A percentile compares a stretch with the other conserved stretches of the same genome.
These are phyloP conservation scores for Baccha elongata DNA, from an alignment of 2,888 invertebrate species.

Conservation along the genomic window DNA sequence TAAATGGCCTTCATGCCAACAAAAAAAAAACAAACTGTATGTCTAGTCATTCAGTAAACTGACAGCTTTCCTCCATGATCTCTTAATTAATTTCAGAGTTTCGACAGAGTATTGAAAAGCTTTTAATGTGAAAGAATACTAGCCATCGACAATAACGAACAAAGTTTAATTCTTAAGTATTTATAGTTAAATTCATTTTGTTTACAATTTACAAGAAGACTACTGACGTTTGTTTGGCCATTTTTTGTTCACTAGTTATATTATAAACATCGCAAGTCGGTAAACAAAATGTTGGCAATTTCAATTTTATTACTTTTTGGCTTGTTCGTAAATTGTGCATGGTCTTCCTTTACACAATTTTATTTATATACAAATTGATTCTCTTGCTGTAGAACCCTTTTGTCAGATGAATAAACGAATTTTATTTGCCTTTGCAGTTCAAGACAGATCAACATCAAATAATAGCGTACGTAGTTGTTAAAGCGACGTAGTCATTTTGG, in stretches of 20 bases:
- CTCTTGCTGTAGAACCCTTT: slow-evolving; percentile 9
- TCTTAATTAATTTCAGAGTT: background rate
- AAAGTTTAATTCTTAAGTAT: background rate
- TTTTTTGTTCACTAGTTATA: background rate
- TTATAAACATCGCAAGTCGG: background rate
- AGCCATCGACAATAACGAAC: background rate
- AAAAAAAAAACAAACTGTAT: background rate
- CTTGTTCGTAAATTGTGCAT: background rate
- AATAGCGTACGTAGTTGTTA: slow-evolving; percentile 37
- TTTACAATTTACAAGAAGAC: too few relatives aligned
- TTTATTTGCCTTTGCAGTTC: slow-evolving; percentile 47
- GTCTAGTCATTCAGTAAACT: background rate
- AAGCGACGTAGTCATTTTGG: slow-evolving; percentile 48
- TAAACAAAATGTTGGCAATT: slow-evolving; percentile 13
- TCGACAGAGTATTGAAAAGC: background rate
- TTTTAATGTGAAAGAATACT: background rate
- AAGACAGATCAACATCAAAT: slow-evolving; percentile 62
- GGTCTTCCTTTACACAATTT: background rate
- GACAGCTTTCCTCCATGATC: slow-evolving; percentile 1
- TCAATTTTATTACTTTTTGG: slow-evolving; percentile 10
- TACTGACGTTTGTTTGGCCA: background rate
- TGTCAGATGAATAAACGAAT: slow-evolving; percentile 34
- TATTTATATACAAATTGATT: slow-evolving; percentile 3
- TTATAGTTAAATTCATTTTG: too few relatives aligned
- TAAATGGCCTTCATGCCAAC: background rate